Percentiles rank a stretch among this genome's conserved stretches.
phyloP scores from a whole-genome alignment of 92 coral and sea anemone genomes.

The Parazoanthus atlanticus region DNA sequence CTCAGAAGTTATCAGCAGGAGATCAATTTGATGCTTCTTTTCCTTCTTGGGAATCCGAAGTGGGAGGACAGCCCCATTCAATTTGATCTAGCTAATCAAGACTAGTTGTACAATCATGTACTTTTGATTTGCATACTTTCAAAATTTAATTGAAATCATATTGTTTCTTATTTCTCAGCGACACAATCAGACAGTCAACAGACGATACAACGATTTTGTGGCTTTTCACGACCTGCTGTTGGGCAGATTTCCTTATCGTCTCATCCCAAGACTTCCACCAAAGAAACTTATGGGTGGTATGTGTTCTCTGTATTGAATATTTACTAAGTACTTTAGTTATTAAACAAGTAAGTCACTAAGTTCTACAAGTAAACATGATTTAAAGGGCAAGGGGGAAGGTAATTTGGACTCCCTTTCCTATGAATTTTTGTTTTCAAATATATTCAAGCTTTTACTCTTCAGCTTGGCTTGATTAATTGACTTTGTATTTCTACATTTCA shows the following conservation, averaged over 20 bases:
- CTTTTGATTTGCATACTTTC: neutral
- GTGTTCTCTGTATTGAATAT: slow-evolving; percentile 5
- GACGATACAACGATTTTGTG: slow-evolving; percentile 97
- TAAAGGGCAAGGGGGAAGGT: neutral
- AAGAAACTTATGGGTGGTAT: slow-evolving; percentile 99
- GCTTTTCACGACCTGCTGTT: slow-evolving; percentile 94
- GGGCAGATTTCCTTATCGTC: slow-evolving; percentile 85
- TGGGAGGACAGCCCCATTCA: too few species aligned
- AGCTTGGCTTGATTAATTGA: neutral
- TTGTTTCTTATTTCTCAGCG: slow-evolving; percentile 62
- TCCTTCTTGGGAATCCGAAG: too few species aligned
- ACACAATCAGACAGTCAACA: slow-evolving; percentile 87
- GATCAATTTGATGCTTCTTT: too few species aligned
- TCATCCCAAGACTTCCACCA: slow-evolving; percentile 93
- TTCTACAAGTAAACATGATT: too few species aligned
- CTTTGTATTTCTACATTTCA: slow-evolving; percentile 32
- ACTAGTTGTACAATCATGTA: neutral
- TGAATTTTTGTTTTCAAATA: neutral
- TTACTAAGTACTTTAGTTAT: too few species aligned
- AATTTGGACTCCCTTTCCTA: too few species aligned
- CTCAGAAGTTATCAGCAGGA: too few species aligned
- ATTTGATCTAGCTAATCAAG: too few species aligned
- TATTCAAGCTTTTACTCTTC: neutral
- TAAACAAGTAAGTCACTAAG: too few species aligned
- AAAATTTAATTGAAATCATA: neutral